Evolutionary conservation across 2,888 invertebrate species (phyloP).

Genomic region (Rhabditoides inermis): DNA sequence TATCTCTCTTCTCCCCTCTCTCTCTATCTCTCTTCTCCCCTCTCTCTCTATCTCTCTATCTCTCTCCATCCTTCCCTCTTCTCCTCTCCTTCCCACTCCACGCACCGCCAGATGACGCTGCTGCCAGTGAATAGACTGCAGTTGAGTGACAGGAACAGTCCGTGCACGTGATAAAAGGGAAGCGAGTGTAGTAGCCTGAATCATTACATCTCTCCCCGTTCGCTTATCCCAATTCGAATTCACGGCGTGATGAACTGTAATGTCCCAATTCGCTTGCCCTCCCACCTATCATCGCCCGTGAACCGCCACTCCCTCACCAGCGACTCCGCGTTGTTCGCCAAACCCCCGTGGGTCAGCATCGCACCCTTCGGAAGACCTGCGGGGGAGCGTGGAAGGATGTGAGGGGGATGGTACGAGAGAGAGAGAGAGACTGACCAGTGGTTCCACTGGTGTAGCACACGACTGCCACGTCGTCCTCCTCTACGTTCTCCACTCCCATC

Average conservation of each 20-base stretch:
- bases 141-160: conserved; percentile 45
- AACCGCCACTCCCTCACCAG: conserved; percentile 42
- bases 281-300: conserved; percentile 23
- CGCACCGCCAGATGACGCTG: conserved; percentile 41
- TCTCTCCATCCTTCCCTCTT: too few relatives aligned
- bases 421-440: too few relatives aligned
- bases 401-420: too few relatives aligned
- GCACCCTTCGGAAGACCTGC: conserved; percentile 48
- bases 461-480: conserved; percentile 34
- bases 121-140: conserved; percentile 45
- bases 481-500: conserved; percentile 36
- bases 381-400: neutral
- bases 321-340: conserved; percentile 39
- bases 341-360: conserved; percentile 46
- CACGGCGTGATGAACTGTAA: too few relatives aligned
- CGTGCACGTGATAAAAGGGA: conserved; percentile 52
- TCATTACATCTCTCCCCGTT: too few relatives aligned
- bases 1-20: too few relatives aligned
- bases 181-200: conserved; percentile 41
- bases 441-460: conserved; percentile 52
- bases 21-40: too few relatives aligned
- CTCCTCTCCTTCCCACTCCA: too few relatives aligned
- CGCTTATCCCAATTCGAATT: too few relatives aligned
- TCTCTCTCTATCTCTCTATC: too few relatives aligned
- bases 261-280: too few relatives aligned